A percentile compares a stretch with the other conserved stretches of the same genome.
Evolutionary conservation across 2,797 vertebrate species (phyloP).

Genomic region (Cheirogaleus major): DNA sequence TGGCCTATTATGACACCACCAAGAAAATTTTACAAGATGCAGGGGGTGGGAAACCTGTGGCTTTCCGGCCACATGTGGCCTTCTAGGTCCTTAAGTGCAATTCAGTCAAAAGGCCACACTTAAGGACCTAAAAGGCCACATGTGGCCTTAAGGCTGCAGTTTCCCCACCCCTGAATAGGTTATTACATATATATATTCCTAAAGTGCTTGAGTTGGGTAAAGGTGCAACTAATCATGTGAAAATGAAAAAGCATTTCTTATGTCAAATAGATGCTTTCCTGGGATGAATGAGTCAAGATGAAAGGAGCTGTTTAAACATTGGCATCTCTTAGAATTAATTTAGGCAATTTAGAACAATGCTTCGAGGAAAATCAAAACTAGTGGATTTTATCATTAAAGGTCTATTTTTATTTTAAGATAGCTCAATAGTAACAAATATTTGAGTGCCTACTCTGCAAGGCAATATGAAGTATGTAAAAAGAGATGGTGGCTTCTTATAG

Average conservation of each 20-base stretch:
- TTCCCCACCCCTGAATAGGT: neutral
- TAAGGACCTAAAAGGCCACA: too few relatives aligned
- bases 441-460: neutral
- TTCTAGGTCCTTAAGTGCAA: too few relatives aligned
- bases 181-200: neutral
- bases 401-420: constrained; percentile 18
- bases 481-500: neutral
- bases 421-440: neutral
- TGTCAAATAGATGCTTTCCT: neutral
- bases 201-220: neutral
- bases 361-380: constrained; percentile 37
- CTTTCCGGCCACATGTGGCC: too few relatives aligned
- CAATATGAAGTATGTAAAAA: neutral
- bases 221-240: neutral
- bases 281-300: neutral
- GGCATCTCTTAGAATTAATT: constrained; percentile 31
- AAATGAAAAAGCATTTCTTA: neutral
- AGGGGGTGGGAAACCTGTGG: too few relatives aligned
- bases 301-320: neutral
- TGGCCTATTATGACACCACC: neutral
- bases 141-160: neutral
- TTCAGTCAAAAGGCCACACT: too few relatives aligned
- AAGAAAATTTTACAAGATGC: neutral
- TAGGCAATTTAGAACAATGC: constrained; percentile 24
- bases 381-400: neutral